Evolutionary conservation across 2,888 invertebrate genomes (phyloP).

Genomic region (Orthonychiurus folsomi): DNA sequence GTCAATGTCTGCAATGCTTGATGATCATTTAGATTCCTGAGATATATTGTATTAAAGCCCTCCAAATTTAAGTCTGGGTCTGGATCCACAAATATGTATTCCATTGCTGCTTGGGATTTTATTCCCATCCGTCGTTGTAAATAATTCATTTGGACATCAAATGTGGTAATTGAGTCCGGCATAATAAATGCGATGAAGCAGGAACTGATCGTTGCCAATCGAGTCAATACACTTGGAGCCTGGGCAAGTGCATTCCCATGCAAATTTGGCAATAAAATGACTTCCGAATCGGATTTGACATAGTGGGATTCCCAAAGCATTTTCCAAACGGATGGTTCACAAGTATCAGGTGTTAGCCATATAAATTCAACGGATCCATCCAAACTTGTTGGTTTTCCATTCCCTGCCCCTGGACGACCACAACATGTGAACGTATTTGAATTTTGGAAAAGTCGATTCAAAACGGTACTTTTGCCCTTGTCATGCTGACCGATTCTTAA

Average conservation of each 20-base stretch:
- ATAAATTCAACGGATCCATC: neutral
- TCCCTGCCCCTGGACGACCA: neutral
- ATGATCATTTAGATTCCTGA: too few relatives aligned
- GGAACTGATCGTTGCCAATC: neutral
- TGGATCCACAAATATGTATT: too few relatives aligned
- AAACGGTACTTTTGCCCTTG: neutral
- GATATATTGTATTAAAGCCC: too few relatives aligned
- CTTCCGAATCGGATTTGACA: neutral
- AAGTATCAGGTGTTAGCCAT: neutral
- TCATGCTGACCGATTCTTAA: neutral
- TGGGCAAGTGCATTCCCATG: conserved; percentile 10
- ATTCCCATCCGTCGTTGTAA: too few relatives aligned
- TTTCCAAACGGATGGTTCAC: neutral
- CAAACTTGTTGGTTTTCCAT: neutral
- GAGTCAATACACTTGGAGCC: neutral
- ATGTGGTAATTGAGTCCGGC: too few relatives aligned
- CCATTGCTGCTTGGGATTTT: too few relatives aligned
- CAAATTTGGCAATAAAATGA: conserved; percentile 11
- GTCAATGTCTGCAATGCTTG: too few relatives aligned
- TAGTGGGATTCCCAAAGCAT: neutral
- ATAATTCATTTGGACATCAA: too few relatives aligned
- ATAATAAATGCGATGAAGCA: too few relatives aligned
- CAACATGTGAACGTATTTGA: neutral
- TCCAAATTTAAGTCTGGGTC: too few relatives aligned
- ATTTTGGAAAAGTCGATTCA: neutral